Evolutionary conservation across 1,140 invertebrate species (phyloP).

Genomic region (Sycophila sp.): DNA sequence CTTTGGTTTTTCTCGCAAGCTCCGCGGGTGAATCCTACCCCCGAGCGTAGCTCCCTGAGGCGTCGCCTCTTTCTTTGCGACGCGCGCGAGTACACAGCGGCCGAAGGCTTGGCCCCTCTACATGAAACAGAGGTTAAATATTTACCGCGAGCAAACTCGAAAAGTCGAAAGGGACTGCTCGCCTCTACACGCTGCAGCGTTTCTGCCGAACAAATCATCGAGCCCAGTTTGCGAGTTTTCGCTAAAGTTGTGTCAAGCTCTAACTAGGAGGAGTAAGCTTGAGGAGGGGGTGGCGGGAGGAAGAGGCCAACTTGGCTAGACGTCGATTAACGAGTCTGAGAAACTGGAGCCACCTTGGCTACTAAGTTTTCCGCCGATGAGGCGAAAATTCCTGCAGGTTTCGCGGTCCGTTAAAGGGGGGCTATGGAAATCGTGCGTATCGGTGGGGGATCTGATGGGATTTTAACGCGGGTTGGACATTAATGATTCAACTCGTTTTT

Average conservation of each 20-base stretch:
- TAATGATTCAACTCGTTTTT: slow-evolving; percentile 1
- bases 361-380: slow-evolving; percentile 6
- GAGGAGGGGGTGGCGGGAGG: background rate
- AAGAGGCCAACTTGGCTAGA: slow-evolving; percentile 2
- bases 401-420: too few species aligned
- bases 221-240: background rate
- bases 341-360: background rate
- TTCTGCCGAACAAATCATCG: slow-evolving; percentile 34
- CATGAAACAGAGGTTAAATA: slow-evolving; percentile 47
- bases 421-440: background rate
- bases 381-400: background rate
- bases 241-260: slow-evolving; percentile 31
- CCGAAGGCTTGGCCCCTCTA: background rate
- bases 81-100: background rate
- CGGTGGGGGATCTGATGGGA: slow-evolving; percentile 38
- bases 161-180: slow-evolving; percentile 44
- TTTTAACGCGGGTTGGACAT: slow-evolving; percentile 30
- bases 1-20: background rate
- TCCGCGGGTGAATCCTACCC: slow-evolving; percentile 25
- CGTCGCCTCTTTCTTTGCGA: slow-evolving; percentile 34
- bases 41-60: background rate
- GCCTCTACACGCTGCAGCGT: slow-evolving; percentile 33
- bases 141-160: slow-evolving; percentile 51
- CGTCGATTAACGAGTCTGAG: slow-evolving; percentile 17
- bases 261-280: background rate